These are phyloP conservation scores for Lepidurus couesii DNA, from an alignment of 1,140 invertebrate genomes.

Conservation along the genomic window DNA sequence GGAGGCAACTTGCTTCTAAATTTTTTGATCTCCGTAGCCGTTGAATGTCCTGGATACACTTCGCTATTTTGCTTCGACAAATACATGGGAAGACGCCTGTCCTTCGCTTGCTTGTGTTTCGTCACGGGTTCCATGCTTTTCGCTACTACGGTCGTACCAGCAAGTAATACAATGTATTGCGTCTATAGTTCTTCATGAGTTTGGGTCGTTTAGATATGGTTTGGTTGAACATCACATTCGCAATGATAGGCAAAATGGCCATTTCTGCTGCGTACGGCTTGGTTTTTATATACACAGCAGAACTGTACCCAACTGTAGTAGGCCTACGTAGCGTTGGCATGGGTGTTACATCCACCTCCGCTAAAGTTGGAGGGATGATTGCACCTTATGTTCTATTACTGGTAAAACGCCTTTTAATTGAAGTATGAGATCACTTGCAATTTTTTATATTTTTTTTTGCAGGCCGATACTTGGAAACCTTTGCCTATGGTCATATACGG, in stretches of 20 bases:
- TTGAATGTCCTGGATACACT: conserved; percentile 34
- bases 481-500: conserved; percentile 36
- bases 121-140: conserved; percentile 26
- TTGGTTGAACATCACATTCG: conserved; percentile 35
- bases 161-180: background rate
- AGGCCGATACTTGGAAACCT: background rate
- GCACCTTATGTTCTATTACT: conserved; percentile 29
- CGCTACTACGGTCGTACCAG: conserved; percentile 29
- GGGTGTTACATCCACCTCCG: conserved; percentile 25
- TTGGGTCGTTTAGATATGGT: background rate
- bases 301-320: conserved; percentile 34
- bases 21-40: background rate
- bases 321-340: conserved; percentile 31
- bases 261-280: conserved; percentile 45
- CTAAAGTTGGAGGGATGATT: conserved; percentile 31
- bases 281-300: conserved; percentile 40
- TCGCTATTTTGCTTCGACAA: background rate
- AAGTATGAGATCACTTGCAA: background rate
- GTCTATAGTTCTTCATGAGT: background rate
- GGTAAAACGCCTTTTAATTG: background rate
- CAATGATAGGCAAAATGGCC: conserved; percentile 46
- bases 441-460: background rate
- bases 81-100: background rate
- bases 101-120: background rate
- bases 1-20: conserved; percentile 31